Conservation (phyloP, 2,113 vertebrate genomes). For the Plectropomus leopardus region DNA sequence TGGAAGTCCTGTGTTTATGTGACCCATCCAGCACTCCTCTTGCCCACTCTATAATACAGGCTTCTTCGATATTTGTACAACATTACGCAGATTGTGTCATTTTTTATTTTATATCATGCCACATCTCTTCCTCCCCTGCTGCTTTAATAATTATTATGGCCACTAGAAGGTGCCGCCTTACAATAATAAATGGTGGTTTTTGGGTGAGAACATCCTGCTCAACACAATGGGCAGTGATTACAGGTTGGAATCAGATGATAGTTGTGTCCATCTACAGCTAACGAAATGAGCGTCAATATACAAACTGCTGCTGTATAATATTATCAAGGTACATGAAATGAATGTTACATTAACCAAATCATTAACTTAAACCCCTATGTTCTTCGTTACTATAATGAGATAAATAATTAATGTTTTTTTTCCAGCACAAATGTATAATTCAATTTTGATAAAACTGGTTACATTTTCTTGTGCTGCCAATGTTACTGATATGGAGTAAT, state of each 20-base stretch:
- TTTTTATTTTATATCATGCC: no score
- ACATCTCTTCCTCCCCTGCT: no score
- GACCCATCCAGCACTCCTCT: no score
- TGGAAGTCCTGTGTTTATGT: no score
- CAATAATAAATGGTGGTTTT: no score
- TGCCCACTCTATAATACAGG: no score
- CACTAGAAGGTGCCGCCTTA: no score
- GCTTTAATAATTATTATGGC: no score
- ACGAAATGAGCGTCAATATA: background rate
- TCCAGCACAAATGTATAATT: background rate
- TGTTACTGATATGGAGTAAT: slow-evolving; percentile 28
- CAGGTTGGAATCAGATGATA: background rate
- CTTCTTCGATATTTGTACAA: no score
- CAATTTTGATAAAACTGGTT: background rate
- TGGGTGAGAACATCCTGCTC: background rate
- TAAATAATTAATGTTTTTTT: background rate
- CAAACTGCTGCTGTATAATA: background rate
- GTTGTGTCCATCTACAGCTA: background rate
- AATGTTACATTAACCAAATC: background rate
- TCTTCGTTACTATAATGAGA: background rate
- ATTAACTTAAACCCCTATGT: background rate
- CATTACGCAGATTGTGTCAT: no score
- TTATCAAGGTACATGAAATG: background rate
- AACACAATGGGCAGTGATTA: background rate
- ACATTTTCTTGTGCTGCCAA: slow-evolving; percentile 1